These are phyloP conservation scores for Dicentrarchus labrax DNA, from an alignment of 2,113 vertebrate genomes.

Conservation along the genomic window DNA sequence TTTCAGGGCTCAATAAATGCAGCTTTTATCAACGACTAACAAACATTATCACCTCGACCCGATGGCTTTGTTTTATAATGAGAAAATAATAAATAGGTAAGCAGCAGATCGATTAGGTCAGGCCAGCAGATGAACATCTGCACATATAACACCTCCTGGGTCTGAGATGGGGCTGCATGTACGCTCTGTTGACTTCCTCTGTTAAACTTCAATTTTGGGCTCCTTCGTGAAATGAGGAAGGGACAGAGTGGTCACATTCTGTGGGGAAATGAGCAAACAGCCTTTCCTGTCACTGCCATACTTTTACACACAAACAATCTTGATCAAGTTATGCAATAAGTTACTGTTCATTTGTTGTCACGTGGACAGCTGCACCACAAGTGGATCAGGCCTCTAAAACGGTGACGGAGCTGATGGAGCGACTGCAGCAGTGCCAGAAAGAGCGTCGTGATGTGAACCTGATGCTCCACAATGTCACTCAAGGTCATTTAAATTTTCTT, in stretches of 20 bases:
- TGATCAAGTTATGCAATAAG: not conserved
- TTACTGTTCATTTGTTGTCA: not conserved
- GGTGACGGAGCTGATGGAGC: not conserved
- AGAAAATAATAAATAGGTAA: not conserved
- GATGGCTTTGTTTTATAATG: not conserved
- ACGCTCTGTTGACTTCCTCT: constrained; percentile 36
- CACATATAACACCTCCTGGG: not conserved
- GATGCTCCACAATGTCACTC: constrained; percentile 37
- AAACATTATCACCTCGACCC: not conserved
- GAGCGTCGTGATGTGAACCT: not conserved
- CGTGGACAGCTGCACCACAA: not conserved
- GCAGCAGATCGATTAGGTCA: not conserved
- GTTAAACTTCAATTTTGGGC: not conserved
- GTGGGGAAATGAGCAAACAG: not conserved
- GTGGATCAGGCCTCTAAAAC: not conserved
- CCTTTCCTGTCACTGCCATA: too few relatives aligned
- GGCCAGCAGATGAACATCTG: not conserved
- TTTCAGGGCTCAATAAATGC: too few relatives aligned
- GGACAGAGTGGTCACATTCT: not conserved
- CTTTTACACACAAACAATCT: too few relatives aligned
- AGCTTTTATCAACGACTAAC: too few relatives aligned
- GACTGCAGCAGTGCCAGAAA: constrained; percentile 36
- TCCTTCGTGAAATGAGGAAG: constrained; percentile 18
- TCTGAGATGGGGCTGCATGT: not conserved
- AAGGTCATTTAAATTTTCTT: constrained; percentile 24